Conservation (phyloP, 1,140 invertebrate species). For the Formica selysi region DNA sequence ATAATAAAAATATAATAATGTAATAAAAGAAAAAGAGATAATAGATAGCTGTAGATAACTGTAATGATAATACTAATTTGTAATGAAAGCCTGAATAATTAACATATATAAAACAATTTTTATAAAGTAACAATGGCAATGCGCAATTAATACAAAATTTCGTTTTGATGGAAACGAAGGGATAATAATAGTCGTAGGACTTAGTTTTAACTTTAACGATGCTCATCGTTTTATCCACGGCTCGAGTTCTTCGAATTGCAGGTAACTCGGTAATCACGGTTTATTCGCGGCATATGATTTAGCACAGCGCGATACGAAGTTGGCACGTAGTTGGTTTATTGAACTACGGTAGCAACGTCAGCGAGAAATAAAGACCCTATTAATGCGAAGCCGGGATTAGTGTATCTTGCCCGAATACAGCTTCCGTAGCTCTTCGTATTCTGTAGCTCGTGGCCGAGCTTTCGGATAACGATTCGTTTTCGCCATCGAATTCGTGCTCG, state of each 20-base stretch:
- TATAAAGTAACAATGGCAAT: neutral
- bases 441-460: conserved; percentile 12
- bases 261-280: conserved; percentile 39
- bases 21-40: neutral
- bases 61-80: neutral
- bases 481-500: neutral
- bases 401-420: conserved; percentile 24
- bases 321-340: conserved; percentile 50
- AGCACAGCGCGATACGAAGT: conserved; percentile 7
- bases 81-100: neutral
- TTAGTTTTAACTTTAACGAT: neutral
- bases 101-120: neutral
- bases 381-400: conserved; percentile 60
- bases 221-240: conserved; percentile 3
- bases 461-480: conserved; percentile 56
- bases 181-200: neutral
- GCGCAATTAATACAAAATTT: neutral
- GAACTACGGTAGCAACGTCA: conserved; percentile 44
- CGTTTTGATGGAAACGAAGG: neutral
- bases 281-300: conserved; percentile 54
- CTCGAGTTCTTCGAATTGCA: conserved; percentile 48
- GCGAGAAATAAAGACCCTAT: conserved; percentile 64
- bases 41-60: neutral
- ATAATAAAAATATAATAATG: neutral
- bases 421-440: conserved; percentile 11